A percentile compares a stretch with the other conserved stretches of the same genome.
phyloP scores from a whole-genome alignment of 2,113 vertebrate genomes.

The Mandrillus leucophaeus region DNA sequence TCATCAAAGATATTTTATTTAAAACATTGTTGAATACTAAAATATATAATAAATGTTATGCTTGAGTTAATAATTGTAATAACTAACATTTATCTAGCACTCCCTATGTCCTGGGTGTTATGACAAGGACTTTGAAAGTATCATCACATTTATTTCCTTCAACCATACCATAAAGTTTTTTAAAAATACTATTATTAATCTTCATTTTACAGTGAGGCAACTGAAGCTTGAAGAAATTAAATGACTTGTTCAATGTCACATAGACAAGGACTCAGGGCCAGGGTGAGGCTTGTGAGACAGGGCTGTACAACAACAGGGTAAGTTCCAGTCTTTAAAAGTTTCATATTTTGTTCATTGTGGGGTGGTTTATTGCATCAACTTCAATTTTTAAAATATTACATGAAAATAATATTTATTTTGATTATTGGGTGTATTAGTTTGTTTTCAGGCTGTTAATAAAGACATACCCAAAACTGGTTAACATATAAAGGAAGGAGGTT shows the following conservation, averaged over 20 bases:
- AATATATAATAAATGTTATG: not conserved
- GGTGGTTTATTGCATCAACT: not conserved
- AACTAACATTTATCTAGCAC: slow-evolving; percentile 20
- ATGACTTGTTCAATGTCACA: not conserved
- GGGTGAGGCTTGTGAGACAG: not conserved
- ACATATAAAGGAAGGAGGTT: no score
- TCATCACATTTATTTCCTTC: slow-evolving; percentile 15
- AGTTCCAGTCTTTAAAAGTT: not conserved
- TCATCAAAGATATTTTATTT: not conserved
- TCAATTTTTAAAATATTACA: not conserved
- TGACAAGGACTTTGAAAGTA: not conserved
- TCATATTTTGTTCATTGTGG: not conserved
- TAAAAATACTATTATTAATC: slow-evolving; percentile 14
- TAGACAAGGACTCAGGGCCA: not conserved
- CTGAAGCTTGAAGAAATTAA: not conserved
- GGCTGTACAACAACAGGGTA: not conserved
- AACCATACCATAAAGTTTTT: not conserved
- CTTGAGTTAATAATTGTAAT: slow-evolving; percentile 21
- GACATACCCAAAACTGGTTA: no score
- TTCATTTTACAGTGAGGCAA: slow-evolving; percentile 13
- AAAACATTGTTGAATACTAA: not conserved
- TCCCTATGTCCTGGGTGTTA: not conserved
- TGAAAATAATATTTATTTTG: not conserved
- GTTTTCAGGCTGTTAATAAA: no score
- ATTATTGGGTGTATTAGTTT: not conserved